A percentile compares a stretch with the other conserved stretches of the same genome.
These are phyloP conservation scores for Varanus komodoensis DNA, from an alignment of 2,113 vertebrate genomes.

Conservation along the genomic window DNA sequence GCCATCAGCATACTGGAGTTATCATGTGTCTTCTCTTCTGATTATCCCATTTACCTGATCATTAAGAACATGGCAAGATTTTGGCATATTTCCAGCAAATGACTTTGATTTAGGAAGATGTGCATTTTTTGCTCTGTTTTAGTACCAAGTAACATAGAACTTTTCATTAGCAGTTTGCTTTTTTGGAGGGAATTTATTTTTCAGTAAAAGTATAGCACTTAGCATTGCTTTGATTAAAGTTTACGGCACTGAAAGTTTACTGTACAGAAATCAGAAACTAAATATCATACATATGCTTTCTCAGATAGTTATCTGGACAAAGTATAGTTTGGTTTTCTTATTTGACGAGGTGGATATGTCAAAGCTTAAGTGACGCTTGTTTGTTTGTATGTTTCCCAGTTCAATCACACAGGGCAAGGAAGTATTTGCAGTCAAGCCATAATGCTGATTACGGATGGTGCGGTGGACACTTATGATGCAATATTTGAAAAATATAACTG, in stretches of 20 bases:
- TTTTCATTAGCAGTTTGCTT: background rate
- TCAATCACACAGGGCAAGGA: conserved; percentile 95
- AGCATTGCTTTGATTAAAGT: background rate
- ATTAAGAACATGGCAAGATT: background rate
- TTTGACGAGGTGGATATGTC: background rate
- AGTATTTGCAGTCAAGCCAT: conserved; percentile 98
- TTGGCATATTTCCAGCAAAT: background rate
- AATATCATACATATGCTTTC: background rate
- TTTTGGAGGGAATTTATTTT: background rate
- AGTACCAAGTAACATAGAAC: background rate
- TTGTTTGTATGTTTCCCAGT: conserved; percentile 78
- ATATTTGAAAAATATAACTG: conserved; percentile 97
- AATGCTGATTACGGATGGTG: conserved; percentile 97
- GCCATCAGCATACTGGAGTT: background rate
- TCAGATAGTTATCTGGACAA: background rate
- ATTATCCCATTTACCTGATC: background rate
- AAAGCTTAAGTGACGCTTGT: conserved; percentile 7
- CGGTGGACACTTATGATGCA: conserved; percentile 94
- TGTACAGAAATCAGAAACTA: conserved; percentile 13
- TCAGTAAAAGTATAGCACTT: background rate
- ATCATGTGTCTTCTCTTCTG: background rate
- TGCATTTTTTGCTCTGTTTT: background rate
- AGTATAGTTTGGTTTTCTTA: background rate
- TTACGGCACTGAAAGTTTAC: background rate
- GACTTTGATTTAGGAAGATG: background rate